Evolutionary conservation across 2,113 vertebrate species (phyloP).

Genomic region (Natator depressus): DNA sequence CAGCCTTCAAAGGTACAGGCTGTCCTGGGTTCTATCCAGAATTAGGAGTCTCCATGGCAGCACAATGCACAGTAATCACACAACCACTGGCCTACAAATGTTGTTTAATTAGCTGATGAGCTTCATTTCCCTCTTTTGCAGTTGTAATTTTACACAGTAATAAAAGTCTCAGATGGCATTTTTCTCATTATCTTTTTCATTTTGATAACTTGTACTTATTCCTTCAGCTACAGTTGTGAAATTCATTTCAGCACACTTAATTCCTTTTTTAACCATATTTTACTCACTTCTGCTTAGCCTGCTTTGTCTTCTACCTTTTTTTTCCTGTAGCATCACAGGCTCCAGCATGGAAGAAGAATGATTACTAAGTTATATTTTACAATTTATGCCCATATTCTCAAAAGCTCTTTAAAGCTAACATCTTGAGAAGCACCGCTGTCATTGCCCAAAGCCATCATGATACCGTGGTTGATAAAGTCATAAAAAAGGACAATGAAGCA

Average conservation of each 20-base stretch:
- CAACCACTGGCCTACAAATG: neutral
- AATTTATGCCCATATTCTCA: neutral
- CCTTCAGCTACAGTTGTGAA: slow-evolving; percentile 13
- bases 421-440: slow-evolving; percentile 11
- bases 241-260: slow-evolving; percentile 40
- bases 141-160: slow-evolving; percentile 21
- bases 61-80: neutral
- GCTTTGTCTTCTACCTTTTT: neutral
- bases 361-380: neutral
- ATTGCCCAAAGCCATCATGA: slow-evolving; percentile 34
- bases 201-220: slow-evolving; percentile 42
- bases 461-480: slow-evolving; percentile 18
- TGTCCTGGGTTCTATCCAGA: neutral
- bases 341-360: neutral
- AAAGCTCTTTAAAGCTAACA: slow-evolving; percentile 32
- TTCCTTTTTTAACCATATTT: slow-evolving; percentile 18
- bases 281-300: neutral
- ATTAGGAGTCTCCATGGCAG: neutral
- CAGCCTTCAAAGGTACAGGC: neutral
- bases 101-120: slow-evolving; percentile 26
- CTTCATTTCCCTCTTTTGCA: slow-evolving; percentile 26
- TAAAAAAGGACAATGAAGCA: slow-evolving; percentile 30
- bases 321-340: neutral
- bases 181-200: slow-evolving; percentile 21
- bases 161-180: slow-evolving; percentile 9